phyloP scores from a whole-genome alignment of 2,888 invertebrate species.

The Subacronicta megacephala region DNA sequence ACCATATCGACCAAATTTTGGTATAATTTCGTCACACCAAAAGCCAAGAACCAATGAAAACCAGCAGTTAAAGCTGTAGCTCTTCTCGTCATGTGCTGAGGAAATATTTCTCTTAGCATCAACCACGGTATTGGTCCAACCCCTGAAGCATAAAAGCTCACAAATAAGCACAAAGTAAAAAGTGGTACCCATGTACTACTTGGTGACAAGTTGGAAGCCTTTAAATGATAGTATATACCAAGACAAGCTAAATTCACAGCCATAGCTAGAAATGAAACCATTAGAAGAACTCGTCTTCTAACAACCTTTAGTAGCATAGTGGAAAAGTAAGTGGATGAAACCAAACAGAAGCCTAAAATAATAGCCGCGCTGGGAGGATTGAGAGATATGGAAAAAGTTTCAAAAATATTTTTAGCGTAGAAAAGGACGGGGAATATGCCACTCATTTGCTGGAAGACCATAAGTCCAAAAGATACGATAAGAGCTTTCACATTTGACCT shows the following conservation, averaged over 20 bases:
- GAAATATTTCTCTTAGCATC: constrained; percentile 92
- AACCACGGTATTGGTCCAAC: constrained; percentile 93
- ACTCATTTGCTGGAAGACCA: constrained; percentile 91
- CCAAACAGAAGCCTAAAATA: constrained; percentile 90
- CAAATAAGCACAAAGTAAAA: constrained; percentile 87
- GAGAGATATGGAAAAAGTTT: constrained; percentile 79
- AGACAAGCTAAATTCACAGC: constrained; percentile 85
- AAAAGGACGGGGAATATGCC: constrained; percentile 91
- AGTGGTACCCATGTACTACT: constrained; percentile 89
- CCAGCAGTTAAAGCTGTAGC: constrained; percentile 92
- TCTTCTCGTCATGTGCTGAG: constrained; percentile 90
- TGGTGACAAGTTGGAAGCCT: constrained; percentile 62
- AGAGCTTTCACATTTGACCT: constrained; percentile 83
- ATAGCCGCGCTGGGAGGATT: constrained; percentile 85
- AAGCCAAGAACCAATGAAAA: constrained; percentile 92
- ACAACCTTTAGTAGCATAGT: constrained; percentile 89
- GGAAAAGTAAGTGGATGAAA: constrained; percentile 89
- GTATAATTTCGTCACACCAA: constrained; percentile 91
- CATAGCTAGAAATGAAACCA: constrained; percentile 90
- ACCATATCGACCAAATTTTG: constrained; percentile 88
- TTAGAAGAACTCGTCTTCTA: constrained; percentile 90
- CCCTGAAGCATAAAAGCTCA: constrained; percentile 91
- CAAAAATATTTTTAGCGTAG: constrained; percentile 89
- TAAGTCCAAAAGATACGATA: constrained; percentile 89
- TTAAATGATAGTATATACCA: constrained; percentile 84